Evolutionary conservation across 2,113 vertebrate genomes (phyloP).

Genomic region (Corythornis vintsioides): DNA sequence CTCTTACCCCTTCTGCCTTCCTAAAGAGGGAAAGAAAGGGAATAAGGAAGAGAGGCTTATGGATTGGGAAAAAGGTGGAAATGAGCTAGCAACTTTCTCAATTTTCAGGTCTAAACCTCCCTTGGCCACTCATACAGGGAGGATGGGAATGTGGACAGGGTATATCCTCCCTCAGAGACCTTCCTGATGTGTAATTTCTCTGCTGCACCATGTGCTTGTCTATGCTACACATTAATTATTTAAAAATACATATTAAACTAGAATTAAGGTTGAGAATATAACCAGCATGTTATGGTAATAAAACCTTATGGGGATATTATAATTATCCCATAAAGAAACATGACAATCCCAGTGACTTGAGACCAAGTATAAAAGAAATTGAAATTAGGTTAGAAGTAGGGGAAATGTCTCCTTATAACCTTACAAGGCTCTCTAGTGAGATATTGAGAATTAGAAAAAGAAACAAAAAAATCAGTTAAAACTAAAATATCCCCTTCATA

Average conservation of each 20-base stretch:
- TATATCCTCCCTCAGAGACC: not conserved
- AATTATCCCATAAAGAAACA: slow-evolving; percentile 52
- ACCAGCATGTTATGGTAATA: not conserved
- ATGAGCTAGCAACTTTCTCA: not conserved
- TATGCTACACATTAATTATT: slow-evolving; percentile 23
- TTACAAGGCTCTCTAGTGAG: not conserved
- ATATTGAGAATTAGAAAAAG: not conserved
- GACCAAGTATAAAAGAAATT: slow-evolving; percentile 32
- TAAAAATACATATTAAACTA: slow-evolving; percentile 2
- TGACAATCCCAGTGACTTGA: not conserved
- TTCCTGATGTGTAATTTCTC: not conserved
- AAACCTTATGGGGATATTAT: not conserved
- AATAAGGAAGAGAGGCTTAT: not conserved
- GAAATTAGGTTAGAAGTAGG: not conserved
- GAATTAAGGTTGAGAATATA: not conserved
- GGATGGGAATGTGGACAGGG: not conserved
- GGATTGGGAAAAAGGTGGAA: not conserved
- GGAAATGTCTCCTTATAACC: slow-evolving; percentile 8
- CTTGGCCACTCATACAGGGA: not conserved
- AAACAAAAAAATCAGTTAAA: not conserved
- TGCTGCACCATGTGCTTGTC: not conserved
- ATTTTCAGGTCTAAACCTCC: not conserved
- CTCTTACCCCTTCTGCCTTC: not conserved
- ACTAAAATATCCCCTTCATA: slow-evolving; percentile 5
- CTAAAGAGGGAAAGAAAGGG: not conserved